A percentile compares a stretch with the other conserved stretches of the same genome.
Evolutionary conservation across 2,888 invertebrate genomes (phyloP).

Genomic region (Dusona sp.): DNA sequence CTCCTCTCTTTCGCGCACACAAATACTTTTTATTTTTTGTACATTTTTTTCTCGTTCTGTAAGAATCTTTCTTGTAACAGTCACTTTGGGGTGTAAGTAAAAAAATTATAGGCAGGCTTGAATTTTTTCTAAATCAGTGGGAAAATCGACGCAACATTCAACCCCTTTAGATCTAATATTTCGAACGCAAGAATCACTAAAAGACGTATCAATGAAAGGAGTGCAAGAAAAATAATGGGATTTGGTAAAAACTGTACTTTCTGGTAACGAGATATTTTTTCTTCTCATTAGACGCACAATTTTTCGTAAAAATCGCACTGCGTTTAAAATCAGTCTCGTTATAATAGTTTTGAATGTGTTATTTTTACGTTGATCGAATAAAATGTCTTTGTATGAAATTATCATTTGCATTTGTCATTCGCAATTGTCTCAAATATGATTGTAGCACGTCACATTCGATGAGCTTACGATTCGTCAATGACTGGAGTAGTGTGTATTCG

Average conservation of each 20-base stretch:
- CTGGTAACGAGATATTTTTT: background rate
- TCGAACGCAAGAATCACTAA: background rate
- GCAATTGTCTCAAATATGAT: background rate
- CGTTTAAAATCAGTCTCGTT: too few relatives aligned
- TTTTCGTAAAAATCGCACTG: background rate
- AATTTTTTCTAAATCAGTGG: slow-evolving; percentile 34
- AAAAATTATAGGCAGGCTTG: slow-evolving; percentile 48
- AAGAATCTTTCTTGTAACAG: slow-evolving; percentile 47
- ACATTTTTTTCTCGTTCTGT: slow-evolving; percentile 56
- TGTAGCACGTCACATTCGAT: slow-evolving; percentile 1
- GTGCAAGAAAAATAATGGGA: background rate
- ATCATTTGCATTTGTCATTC: background rate
- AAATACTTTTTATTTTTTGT: slow-evolving; percentile 22
- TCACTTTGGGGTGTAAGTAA: slow-evolving; percentile 29
- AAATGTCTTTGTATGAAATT: background rate
- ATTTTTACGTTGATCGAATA: background rate
- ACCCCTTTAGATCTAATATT: background rate
- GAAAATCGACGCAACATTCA: slow-evolving; percentile 2
- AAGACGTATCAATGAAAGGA: background rate
- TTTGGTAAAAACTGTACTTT: background rate
- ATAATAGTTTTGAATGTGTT: background rate
- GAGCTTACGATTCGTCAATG: slow-evolving; percentile 5
- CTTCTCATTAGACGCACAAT: background rate
- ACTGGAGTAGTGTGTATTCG: slow-evolving; percentile 14
- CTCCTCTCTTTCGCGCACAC: slow-evolving; percentile 18